Base-by-base conservation (phyloP, 2,797 vertebrate species). In the Phrynocephalus forsythii region DNA sequence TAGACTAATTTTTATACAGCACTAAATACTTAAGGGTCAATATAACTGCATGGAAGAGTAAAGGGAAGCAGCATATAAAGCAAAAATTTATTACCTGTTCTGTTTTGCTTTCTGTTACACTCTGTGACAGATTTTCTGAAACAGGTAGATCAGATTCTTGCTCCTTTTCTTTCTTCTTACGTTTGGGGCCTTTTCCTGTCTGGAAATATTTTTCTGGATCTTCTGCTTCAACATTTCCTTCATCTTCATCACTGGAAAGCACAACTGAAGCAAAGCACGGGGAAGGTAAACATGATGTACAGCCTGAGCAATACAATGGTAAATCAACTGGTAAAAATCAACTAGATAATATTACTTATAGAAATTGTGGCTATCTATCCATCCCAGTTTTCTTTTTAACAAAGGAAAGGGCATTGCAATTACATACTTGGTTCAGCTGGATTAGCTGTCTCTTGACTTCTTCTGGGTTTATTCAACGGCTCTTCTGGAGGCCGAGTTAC, bases 171-270 rank as follows among this genome's bases (percentile, higher is more conserved):
- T 93, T 91, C 83, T 66, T 88, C 77, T 83, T 86, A 75, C 83
- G 9, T 48, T 52, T 6, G 69, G 2, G 52, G 84, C 86, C 80
- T 66, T 94, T 75, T 5, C 71, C 82, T 82, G 72, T 87, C 86
- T 82, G 84, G 72, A 83, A 87, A 90, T 68, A 85, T 85, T 84
- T 18, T 91, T 95, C 93, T 84, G 91, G 78, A 94, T 67, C 66
- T 85, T 94, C 88, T 60, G 87, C 56, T 86, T 96, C 94, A 92
- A 81, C 28, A 48, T 89, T 66, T 56, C 92, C 92, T 88, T 97
- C 98, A 90, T 98, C 98, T 28, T 98, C 98, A 86, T 99, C 99
- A 94, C 98, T 99, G 86, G 99, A 99, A 93, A 99, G 96, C 77
- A 99, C 96, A 95, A 99, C 99, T 99, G 89, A 94, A 96, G 92